Conservation (phyloP, 2,888 invertebrate species). For the Epicampocera succincta region DNA sequence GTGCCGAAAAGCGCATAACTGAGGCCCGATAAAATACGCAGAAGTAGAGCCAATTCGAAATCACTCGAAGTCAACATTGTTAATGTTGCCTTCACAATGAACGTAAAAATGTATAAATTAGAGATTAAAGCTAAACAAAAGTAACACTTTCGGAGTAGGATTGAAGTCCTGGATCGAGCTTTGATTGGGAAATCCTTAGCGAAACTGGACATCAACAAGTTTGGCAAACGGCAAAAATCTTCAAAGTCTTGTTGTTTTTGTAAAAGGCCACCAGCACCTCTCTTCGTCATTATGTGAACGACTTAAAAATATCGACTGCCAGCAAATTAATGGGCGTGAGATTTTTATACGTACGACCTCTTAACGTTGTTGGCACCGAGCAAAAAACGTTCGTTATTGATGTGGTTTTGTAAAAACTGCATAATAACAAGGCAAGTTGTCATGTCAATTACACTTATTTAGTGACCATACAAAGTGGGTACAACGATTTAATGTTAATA, state of each 20-base stretch:
- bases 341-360: not conserved
- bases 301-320: conserved; percentile 30
- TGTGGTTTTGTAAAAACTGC: conserved; percentile 39
- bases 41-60: conserved; percentile 20
- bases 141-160: conserved; percentile 5
- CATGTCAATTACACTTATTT: conserved; percentile 38
- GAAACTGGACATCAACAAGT: conserved; percentile 25
- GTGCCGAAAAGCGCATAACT: conserved; percentile 50
- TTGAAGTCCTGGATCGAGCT: not conserved
- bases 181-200: conserved; percentile 45
- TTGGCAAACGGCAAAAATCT: conserved; percentile 65
- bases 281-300: conserved; percentile 33
- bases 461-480: conserved; percentile 8
- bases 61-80: conserved; percentile 1
- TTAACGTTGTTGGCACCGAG: conserved; percentile 1
- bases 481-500: too few relatives aligned
- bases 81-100: conserved; percentile 29
- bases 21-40: conserved; percentile 45
- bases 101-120: conserved; percentile 23
- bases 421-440: conserved; percentile 41
- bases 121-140: not conserved
- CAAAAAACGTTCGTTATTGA: conserved; percentile 21
- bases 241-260: conserved; percentile 46
- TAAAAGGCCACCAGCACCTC: conserved; percentile 11
- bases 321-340: not conserved